Percentiles rank a stretch among this genome's conserved stretches.
Evolutionary conservation across 2,797 vertebrate species (phyloP).

Genomic region (Argyrosomus regius): DNA sequence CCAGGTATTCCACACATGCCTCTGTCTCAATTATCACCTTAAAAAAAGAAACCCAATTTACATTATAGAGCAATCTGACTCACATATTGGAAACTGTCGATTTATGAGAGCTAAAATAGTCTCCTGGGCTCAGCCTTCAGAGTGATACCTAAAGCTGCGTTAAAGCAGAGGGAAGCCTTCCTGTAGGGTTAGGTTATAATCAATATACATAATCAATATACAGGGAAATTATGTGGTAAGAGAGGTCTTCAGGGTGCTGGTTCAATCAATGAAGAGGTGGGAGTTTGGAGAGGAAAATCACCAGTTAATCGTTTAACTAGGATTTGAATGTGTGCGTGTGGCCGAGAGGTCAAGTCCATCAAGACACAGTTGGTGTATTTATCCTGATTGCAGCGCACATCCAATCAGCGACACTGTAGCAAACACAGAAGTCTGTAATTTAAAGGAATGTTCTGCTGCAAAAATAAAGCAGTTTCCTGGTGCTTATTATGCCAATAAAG

Average conservation of each 20-base stretch:
- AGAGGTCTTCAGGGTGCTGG: conserved; percentile 78
- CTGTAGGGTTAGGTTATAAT: conserved; percentile 80
- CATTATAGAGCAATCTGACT: conserved; percentile 29
- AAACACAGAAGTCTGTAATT: conserved; percentile 15
- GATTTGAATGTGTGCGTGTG: conserved; percentile 77
- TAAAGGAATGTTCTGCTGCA: not conserved
- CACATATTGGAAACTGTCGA: conserved; percentile 42
- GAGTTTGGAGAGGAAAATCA: conserved; percentile 77
- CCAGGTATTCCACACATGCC: not conserved
- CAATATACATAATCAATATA: conserved; percentile 88
- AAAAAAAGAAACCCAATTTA: not conserved
- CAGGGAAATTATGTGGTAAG: conserved; percentile 85
- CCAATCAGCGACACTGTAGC: not conserved
- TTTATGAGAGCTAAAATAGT: conserved; percentile 55
- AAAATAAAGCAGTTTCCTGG: conserved; percentile 3
- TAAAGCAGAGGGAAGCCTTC: conserved; percentile 63
- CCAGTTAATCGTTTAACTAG: conserved; percentile 75
- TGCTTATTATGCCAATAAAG: conserved; percentile 44
- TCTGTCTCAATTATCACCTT: not conserved
- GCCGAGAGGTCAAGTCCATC: conserved; percentile 72
- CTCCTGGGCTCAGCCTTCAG: conserved; percentile 63
- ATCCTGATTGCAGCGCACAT: conserved; percentile 16
- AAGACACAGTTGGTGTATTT: conserved; percentile 43
- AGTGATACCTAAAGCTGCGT: conserved; percentile 61
- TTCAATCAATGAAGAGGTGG: conserved; percentile 83